Evolutionary conservation across 2,113 vertebrate genomes (phyloP), one percentile per base, ranked within the genome.

Genomic region (Ciconia maguari): DNA sequence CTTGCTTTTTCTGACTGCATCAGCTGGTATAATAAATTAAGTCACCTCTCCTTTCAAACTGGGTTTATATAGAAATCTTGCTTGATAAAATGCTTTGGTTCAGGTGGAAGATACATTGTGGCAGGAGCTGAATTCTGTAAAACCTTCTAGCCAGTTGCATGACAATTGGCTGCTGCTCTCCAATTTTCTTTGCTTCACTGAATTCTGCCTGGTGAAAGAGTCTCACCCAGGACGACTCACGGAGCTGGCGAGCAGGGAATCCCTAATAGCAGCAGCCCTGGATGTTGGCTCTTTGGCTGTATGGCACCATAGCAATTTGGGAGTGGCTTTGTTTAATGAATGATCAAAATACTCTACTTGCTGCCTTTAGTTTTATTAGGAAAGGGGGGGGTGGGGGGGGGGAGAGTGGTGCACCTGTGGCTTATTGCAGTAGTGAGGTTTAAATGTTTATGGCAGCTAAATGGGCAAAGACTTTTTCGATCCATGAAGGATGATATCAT

Each of bases 271-370:
- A 75, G 69, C 77, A 87, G 87, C 60, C 27, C 42, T 92, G 94
- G 96, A 95, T 79, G 93, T 97, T 95, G 96, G 52, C 93, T 91
- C 46, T 52, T 62, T 64, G 57, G 57, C 62, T 90, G 10, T 79
- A 42, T 69, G 21, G 91, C n/a, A 74, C 93, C 85, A 71, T 75
- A 79, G 92, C 78, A 90, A 95, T 96, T 76, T 80, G 92, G 96
- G 96, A 97, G 94, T 86, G 97, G 70, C 52, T 94, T 94, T 97
- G 96, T 97, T 96, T 96, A 92, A 83, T 82, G 87, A 82, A 82
- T 88, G 74, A 74, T 93, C 19, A 68, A 66, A 90, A 87, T 49
- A 66, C 25, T 60, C 51, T 78, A 38, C 81, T 54, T 80, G 22
- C 87, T 90, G 26, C 89, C 69, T 94, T 92, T 26, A 58, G 44